Conservation (phyloP, 2,113 vertebrate species). For the Maccullochella peelii region DNA sequence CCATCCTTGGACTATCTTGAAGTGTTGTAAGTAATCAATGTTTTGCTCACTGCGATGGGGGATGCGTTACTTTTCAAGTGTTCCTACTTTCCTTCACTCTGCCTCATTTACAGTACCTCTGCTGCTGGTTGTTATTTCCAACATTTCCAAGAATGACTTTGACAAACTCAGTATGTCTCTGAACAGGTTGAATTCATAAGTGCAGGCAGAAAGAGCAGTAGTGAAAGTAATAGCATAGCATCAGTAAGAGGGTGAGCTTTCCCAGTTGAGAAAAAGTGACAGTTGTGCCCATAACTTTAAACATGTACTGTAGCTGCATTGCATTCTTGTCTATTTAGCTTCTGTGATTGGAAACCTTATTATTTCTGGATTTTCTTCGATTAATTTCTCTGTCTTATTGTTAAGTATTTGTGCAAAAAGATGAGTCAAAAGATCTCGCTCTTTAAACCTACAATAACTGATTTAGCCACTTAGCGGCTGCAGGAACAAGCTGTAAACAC, state of each 20-base stretch:
- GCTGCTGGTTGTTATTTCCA: conserved; percentile 5
- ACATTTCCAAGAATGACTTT: conserved; percentile 12
- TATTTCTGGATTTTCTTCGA: background rate
- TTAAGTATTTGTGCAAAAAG: background rate
- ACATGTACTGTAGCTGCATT: background rate
- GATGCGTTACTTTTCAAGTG: conserved; percentile 13
- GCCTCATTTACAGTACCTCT: background rate
- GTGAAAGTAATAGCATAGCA: background rate
- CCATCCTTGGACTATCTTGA: conserved; percentile 32
- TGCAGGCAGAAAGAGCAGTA: background rate
- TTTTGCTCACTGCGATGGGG: background rate
- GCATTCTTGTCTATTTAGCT: conserved; percentile 10
- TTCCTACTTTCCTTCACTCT: background rate
- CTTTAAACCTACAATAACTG: background rate
- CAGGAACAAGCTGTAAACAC: background rate
- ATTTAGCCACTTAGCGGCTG: background rate
- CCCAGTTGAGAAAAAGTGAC: conserved; percentile 14
- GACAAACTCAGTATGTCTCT: background rate
- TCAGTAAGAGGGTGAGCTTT: background rate
- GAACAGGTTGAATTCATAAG: background rate
- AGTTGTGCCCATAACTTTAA: background rate
- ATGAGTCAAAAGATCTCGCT: background rate
- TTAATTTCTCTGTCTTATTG: background rate
- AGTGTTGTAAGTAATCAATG: conserved; percentile 19
- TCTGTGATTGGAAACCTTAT: background rate